Evolutionary conservation across 1,140 invertebrate genomes (phyloP).

Genomic region (Drosophila trapezifrons): DNA sequence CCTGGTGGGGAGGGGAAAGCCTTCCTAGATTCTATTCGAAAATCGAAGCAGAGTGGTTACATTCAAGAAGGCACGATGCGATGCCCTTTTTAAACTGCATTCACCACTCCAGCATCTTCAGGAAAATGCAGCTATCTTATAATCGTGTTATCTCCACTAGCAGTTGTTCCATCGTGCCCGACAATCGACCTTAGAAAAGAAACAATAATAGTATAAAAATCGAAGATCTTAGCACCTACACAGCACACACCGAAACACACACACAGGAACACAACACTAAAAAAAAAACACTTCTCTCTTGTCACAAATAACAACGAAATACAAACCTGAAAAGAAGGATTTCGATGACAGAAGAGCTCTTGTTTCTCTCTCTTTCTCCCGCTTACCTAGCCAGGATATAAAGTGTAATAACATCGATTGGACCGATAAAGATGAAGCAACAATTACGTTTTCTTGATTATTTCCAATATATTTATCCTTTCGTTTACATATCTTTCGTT

Average conservation of each 20-base stretch:
- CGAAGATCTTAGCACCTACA: constrained; percentile 19
- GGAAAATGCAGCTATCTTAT: background rate
- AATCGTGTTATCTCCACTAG: background rate
- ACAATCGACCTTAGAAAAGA: background rate
- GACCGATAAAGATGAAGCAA: constrained; percentile 13
- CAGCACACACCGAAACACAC: constrained; percentile 7
- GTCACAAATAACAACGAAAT: background rate
- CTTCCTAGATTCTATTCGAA: too few relatives aligned
- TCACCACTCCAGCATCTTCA: background rate
- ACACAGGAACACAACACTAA: constrained; percentile 1
- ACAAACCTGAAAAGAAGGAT: constrained; percentile 1
- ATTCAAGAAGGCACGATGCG: too few relatives aligned
- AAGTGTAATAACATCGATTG: constrained; percentile 10
- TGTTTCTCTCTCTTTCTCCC: background rate
- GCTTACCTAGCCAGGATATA: background rate
- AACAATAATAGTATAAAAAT: background rate
- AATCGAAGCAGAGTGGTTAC: too few relatives aligned
- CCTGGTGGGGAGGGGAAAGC: too few relatives aligned
- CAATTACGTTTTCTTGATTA: constrained; percentile 11
- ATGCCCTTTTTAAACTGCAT: background rate
- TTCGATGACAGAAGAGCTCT: background rate
- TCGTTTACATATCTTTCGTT: constrained; percentile 27
- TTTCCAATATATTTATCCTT: constrained; percentile 27
- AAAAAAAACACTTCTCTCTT: background rate
- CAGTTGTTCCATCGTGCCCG: background rate